phyloP scores from a whole-genome alignment of 2,888 invertebrate species.

The Ectemnius cavifrons region DNA sequence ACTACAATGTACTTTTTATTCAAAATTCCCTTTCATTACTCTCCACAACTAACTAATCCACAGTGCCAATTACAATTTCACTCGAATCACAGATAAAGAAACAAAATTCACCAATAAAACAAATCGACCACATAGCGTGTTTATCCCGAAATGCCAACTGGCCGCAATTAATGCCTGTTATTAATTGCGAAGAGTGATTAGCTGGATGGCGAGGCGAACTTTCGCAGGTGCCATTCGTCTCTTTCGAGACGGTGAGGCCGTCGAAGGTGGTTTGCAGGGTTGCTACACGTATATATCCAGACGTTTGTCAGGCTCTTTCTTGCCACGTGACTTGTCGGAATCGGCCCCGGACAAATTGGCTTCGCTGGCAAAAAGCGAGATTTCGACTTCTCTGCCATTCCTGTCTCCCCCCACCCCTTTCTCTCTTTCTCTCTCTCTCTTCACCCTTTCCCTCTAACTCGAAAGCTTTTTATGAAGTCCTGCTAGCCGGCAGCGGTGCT shows the following conservation, averaged over 20 bases:
- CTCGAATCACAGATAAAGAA: too few species aligned
- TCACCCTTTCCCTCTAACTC: constrained; percentile 28
- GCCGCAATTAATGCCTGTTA: neutral
- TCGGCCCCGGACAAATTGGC: constrained; percentile 59
- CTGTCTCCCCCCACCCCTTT: constrained; percentile 26
- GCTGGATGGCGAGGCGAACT: constrained; percentile 23
- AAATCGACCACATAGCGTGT: too few species aligned
- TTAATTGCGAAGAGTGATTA: constrained; percentile 7
- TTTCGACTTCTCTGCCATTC: constrained; percentile 35
- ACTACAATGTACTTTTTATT: too few species aligned
- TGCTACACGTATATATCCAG: constrained; percentile 42
- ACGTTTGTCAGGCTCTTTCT: constrained; percentile 61
- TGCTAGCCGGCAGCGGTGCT: neutral
- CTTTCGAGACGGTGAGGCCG: constrained; percentile 20
- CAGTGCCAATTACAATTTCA: too few species aligned
- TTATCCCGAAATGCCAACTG: neutral
- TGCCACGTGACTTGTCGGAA: constrained; percentile 54
- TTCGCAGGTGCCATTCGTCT: constrained; percentile 48
- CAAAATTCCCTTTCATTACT: too few species aligned
- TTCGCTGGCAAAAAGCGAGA: constrained; percentile 40
- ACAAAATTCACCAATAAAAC: too few species aligned
- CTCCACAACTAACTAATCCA: too few species aligned
- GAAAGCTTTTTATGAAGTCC: constrained; percentile 45
- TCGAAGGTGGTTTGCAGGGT: constrained; percentile 21
- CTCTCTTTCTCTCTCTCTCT: constrained; percentile 20